phyloP scores from a whole-genome alignment of 2,113 vertebrate species.

The Megaptera novaeangliae region DNA sequence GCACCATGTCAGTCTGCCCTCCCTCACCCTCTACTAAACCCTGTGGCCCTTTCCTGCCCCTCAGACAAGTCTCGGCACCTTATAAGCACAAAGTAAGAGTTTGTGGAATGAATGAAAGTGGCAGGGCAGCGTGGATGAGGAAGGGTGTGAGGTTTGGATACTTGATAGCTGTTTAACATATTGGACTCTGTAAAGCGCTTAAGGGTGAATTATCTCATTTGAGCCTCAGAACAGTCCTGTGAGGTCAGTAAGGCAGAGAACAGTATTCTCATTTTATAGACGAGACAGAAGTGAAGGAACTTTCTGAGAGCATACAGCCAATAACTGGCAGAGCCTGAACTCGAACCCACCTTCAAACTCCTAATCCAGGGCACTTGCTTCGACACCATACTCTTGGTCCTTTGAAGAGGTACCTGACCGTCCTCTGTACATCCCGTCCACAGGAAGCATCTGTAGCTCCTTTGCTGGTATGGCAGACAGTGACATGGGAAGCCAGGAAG shows the following conservation, averaged over 20 bases:
- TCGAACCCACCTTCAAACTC: slow-evolving; percentile 45
- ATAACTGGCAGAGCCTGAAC: slow-evolving; percentile 23
- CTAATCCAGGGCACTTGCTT: slow-evolving; percentile 9
- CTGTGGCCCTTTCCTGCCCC: background rate
- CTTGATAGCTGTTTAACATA: background rate
- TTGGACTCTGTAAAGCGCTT: background rate
- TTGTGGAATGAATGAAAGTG: background rate
- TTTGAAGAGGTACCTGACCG: slow-evolving; percentile 48
- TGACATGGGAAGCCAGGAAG: slow-evolving; percentile 76
- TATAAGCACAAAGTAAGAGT: background rate
- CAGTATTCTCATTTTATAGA: background rate
- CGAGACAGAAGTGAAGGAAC: slow-evolving; percentile 26
- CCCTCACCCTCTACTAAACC: background rate
- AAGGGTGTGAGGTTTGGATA: background rate
- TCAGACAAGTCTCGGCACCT: background rate
- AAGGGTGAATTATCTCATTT: background rate
- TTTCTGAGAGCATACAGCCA: background rate
- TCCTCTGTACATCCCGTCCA: slow-evolving; percentile 35
- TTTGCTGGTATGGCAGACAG: slow-evolving; percentile 73
- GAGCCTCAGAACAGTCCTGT: slow-evolving; percentile 20
- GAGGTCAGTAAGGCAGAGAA: background rate
- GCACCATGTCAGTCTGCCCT: background rate
- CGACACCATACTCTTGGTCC: background rate
- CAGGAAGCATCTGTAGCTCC: slow-evolving; percentile 80
- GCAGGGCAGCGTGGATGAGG: background rate